Evolutionary conservation across 2,113 vertebrate genomes (phyloP).

Genomic region (Sinocyclocheilus anshuiensis): DNA sequence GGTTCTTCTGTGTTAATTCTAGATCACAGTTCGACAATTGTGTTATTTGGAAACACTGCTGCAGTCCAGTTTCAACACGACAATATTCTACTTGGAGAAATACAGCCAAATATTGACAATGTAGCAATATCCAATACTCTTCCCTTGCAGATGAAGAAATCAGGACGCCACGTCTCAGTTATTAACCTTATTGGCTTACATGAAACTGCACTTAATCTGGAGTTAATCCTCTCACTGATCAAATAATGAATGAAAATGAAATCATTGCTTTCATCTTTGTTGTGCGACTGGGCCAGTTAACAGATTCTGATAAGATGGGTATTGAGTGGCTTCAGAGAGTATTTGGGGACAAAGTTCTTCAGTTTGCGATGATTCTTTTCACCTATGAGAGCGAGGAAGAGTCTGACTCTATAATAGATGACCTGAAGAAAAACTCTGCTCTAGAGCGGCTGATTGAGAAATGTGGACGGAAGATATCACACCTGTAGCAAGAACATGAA

Average conservation of each 20-base stretch:
- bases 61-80: conserved; percentile 34
- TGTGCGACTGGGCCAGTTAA: conserved; percentile 33
- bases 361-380: conserved; percentile 47
- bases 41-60: conserved; percentile 43
- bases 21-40: conserved; percentile 21
- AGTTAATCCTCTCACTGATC: conserved; percentile 2
- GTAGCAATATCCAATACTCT: background rate
- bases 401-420: conserved; percentile 1
- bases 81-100: conserved; percentile 39
- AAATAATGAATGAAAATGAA: conserved; percentile 23
- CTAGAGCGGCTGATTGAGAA: conserved; percentile 6
- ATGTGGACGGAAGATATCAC: conserved; percentile 36
- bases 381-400: conserved; percentile 40
- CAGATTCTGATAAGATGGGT: conserved; percentile 40
- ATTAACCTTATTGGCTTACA: conserved; percentile 32
- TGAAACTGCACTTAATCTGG: conserved; percentile 6
- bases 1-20: background rate
- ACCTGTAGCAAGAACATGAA: conserved; percentile 51
- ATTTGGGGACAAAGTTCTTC: conserved; percentile 41
- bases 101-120: background rate
- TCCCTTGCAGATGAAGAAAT: background rate
- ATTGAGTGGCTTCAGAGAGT: conserved; percentile 37
- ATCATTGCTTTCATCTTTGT: conserved; percentile 49
- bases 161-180: conserved; percentile 12
- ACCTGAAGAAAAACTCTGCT: conserved; percentile 23